phyloP scores from a whole-genome alignment of 2,797 vertebrate genomes.

The Phyllotis vaccarum region DNA sequence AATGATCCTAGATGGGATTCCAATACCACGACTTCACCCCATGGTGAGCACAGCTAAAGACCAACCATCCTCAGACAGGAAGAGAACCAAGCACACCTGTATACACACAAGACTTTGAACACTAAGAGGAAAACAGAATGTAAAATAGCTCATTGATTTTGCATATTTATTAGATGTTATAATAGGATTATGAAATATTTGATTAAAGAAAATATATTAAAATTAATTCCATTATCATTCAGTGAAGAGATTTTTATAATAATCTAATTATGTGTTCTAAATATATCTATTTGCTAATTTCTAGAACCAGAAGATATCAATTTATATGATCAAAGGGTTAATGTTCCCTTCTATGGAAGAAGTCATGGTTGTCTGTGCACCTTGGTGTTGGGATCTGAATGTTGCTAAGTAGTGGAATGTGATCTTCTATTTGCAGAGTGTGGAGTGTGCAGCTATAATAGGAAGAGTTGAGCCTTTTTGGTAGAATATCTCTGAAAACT shows the following conservation, averaged over 20 bases:
- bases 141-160: background rate
- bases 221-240: background rate
- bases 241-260: background rate
- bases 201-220: slow-evolving; percentile 15
- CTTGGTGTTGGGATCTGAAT: no score
- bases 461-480: background rate
- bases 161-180: background rate
- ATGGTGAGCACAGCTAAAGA: background rate
- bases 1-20: background rate
- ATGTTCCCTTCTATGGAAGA: background rate
- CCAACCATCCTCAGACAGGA: background rate
- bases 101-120: background rate
- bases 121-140: background rate
- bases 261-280: background rate
- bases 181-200: background rate
- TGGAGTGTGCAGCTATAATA: background rate
- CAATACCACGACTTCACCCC: background rate
- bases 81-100: background rate
- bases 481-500: background rate
- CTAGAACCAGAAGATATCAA: background rate
- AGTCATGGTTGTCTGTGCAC: background rate
- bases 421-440: background rate
- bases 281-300: background rate
- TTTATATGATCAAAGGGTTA: background rate
- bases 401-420: no score